These are phyloP conservation scores for Strigamia crassipes DNA, from an alignment of 2,888 invertebrate genomes.

Conservation along the genomic window DNA sequence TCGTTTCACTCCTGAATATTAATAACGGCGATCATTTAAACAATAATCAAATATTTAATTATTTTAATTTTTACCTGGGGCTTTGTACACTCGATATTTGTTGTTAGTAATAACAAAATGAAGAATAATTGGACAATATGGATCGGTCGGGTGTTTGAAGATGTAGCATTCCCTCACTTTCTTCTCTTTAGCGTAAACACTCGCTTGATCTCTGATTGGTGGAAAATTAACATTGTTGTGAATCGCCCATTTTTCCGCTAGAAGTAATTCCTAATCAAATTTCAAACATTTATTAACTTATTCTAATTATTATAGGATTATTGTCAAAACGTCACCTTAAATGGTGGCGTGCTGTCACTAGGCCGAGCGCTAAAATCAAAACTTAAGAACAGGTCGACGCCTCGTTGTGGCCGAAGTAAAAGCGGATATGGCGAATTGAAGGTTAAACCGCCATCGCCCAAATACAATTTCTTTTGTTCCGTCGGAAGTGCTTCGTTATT, in stretches of 20 bases:
- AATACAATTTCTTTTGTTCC: slow-evolving; percentile 59
- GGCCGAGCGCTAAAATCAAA: slow-evolving; percentile 61
- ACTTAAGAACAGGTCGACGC: slow-evolving; percentile 60
- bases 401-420: slow-evolving; percentile 60
- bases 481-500: slow-evolving; percentile 59
- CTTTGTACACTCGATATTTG: slow-evolving; percentile 57
- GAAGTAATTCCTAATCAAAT: slow-evolving; percentile 58
- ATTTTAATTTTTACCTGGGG: slow-evolving; percentile 57
- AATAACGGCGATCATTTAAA: background rate
- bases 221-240: slow-evolving; percentile 61
- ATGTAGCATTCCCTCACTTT: slow-evolving; percentile 59
- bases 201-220: slow-evolving; percentile 58
- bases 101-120: slow-evolving; percentile 61
- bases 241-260: slow-evolving; percentile 61
- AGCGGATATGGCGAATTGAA: slow-evolving; percentile 62
- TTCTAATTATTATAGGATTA: background rate
- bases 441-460: slow-evolving; percentile 61
- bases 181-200: slow-evolving; percentile 56
- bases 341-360: slow-evolving; percentile 58
- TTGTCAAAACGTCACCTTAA: slow-evolving; percentile 56
- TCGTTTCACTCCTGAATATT: slow-evolving; percentile 57
- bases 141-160: slow-evolving; percentile 59
- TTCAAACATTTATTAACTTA: background rate
- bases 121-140: slow-evolving; percentile 59
- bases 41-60: background rate